A percentile compares a stretch with the other conserved stretches of the same genome.
These are phyloP conservation scores for Nasalis larvatus DNA, from an alignment of 2,113 vertebrate genomes.

Conservation along the genomic window DNA sequence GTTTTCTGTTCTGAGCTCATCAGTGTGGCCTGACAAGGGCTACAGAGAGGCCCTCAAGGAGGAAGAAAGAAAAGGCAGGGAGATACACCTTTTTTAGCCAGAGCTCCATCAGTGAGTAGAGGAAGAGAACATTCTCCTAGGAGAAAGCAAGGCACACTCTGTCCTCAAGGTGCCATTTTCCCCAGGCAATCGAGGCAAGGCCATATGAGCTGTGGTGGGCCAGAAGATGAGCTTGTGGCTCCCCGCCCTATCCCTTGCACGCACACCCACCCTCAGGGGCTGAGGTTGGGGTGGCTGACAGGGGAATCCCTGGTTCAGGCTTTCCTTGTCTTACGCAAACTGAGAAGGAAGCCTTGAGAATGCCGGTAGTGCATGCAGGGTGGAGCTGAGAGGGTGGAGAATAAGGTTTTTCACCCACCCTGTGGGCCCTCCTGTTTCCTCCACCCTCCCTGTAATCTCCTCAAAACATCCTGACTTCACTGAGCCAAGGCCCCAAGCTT, in stretches of 20 bases:
- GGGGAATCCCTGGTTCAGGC: neutral
- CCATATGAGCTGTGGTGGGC: neutral
- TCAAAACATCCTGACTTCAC: neutral
- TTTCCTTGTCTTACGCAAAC: neutral
- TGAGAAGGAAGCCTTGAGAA: neutral
- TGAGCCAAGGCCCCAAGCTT: neutral
- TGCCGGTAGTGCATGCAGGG: neutral
- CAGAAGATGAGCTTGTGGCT: fast-evolving
- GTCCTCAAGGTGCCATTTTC: neutral
- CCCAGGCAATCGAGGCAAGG: neutral
- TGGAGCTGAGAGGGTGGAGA: neutral
- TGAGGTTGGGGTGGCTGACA: neutral
- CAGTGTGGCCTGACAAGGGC: neutral
- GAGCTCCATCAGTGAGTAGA: neutral
- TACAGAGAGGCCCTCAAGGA: neutral
- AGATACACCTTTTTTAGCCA: neutral
- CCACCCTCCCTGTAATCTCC: neutral
- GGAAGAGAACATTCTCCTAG: neutral
- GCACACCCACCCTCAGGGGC: neutral
- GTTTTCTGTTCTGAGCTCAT: neutral
- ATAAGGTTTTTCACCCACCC: neutral
- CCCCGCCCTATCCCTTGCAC: neutral
- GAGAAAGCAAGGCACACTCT: neutral
- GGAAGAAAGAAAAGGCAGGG: neutral
- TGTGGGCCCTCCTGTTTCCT: fast-evolving